Percentiles rank a stretch among this genome's conserved stretches.
These are phyloP conservation scores for Fulica atra DNA, from an alignment of 2,113 vertebrate genomes.

Conservation along the genomic window DNA sequence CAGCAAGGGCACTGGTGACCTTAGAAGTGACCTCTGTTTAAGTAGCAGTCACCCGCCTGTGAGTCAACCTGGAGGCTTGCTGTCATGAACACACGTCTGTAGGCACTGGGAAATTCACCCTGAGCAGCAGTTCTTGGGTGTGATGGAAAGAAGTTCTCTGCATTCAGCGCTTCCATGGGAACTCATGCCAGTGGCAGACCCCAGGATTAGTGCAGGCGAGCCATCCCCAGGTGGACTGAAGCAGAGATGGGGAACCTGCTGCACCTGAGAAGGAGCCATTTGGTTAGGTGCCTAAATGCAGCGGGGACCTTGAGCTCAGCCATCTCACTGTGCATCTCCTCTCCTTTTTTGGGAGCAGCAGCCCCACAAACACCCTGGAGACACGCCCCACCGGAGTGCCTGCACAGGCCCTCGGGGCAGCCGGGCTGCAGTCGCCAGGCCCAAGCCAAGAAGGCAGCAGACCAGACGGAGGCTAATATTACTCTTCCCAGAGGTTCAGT, in stretches of 20 bases:
- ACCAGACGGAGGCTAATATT: constrained; percentile 38
- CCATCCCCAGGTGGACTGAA: neutral
- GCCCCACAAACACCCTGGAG: neutral
- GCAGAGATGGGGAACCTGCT: neutral
- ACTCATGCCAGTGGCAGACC: neutral
- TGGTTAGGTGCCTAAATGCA: neutral
- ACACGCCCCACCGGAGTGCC: rapidly evolving
- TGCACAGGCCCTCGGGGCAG: neutral
- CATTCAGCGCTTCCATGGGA: neutral
- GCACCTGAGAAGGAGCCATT: neutral
- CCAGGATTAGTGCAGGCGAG: neutral
- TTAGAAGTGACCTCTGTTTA: neutral
- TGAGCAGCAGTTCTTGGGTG: neutral
- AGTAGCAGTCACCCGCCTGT: neutral
- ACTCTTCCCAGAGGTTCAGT: constrained; percentile 50
- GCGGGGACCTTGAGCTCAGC: rapidly evolving
- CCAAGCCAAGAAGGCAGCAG: constrained; percentile 23
- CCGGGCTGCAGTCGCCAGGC: neutral
- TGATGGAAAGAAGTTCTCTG: neutral
- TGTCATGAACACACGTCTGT: neutral
- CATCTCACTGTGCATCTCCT: neutral
- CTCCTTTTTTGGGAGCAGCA: neutral
- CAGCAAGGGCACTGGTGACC: rapidly evolving
- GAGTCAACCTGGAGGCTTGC: neutral
- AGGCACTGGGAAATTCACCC: neutral